Evolutionary conservation across 2,113 vertebrate genomes (phyloP), one percentile per base, ranked within the genome.

Genomic region (Malurus melanocephalus): DNA sequence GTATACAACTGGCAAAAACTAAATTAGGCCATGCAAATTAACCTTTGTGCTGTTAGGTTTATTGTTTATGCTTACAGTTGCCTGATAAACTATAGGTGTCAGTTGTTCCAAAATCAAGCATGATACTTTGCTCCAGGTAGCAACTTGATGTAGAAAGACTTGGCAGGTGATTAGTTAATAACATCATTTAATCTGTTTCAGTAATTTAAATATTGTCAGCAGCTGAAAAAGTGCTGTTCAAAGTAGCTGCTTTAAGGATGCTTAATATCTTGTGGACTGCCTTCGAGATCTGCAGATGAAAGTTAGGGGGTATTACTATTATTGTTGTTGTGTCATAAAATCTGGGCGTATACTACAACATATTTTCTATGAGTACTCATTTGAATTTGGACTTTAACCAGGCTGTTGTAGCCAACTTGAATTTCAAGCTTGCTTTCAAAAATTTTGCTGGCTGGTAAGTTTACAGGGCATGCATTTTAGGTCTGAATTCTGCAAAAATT

Each of bases 281-380:
- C 78, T 93, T 94, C 71, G 3, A 95, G 94, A 96, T 93, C 60
- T 77, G 52, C 93, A 92, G 93, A 96, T 95, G 89, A 95, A 95
- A 93, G 87, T 92, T 57, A 87, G 51, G 84, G 62, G 46, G 66
- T 87, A 69, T 85, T 94, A 87, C 66, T 82, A 51, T 82, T 93
- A 75, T 93, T 91, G 32, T 87, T 92, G 77, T 93, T 88, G 90
- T 93, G 88, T 90, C 90, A 79, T 88, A 87, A 92, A 93, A 94
- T 73, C 67, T 93, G 92, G 92, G 92, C 1, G 80, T 90, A 91
- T 66, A 43, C 84, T 81, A 72, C 38, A 61, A 85, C 94, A 94
- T 94, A 94, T 93, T 95, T 93, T 94, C 51, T 90, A 27, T 32
- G 84, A 82, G 52, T 93, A 89, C 67, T 92, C 86, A 82, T 90